Evolutionary conservation across 2,113 vertebrate species (phyloP), one percentile per base, ranked within the genome.

Genomic region (Pongo abelii): DNA sequence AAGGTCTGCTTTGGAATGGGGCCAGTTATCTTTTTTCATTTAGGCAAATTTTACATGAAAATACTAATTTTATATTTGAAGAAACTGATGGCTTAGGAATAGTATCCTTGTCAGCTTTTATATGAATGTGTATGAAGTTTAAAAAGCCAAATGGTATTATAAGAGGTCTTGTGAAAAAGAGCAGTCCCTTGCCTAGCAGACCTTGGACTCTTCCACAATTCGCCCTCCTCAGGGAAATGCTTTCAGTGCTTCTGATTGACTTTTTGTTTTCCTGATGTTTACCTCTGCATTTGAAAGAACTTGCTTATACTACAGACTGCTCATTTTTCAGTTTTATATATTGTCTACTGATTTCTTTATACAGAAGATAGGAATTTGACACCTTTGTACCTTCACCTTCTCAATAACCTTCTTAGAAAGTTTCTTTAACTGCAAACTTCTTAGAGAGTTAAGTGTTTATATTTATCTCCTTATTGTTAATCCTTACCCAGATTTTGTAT

Each of bases 11-110:
- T 98, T 98, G 98, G 98, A 99, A 97, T 75, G 59, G 75, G 90
- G 98, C 98, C 98, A 99, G 97, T 98, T 98, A 98, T 98, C 97
- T 98, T 98, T 98, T 78, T 98, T 97, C 98, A 98, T 98, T 98
- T 97, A 98, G 98, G 97, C 97, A 98, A 98, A 98, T 98, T 98
- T 98, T 98, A 98, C 97, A 98, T 98, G 97, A 98, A 98, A 98
- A 98, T 98, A 97, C 98, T 98, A 98, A 95, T 96, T 98, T 97
- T 93, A 88, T 84, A 92, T 84, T 97, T 98, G 96, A 98, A 97
- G 98, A 98, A 98, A 97, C 96, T 97, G 96, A 97, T 88, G 96
- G 95, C 96, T 98, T 98, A 98, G 98, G 98, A 98, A 98, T 97
- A 98, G 98, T 48, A 92, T 88, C 69, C 78, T 80, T 69, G 43